Evolutionary conservation across 2,113 vertebrate species (phyloP), one percentile per base, ranked within the genome.

Genomic region (Junco hyemalis): DNA sequence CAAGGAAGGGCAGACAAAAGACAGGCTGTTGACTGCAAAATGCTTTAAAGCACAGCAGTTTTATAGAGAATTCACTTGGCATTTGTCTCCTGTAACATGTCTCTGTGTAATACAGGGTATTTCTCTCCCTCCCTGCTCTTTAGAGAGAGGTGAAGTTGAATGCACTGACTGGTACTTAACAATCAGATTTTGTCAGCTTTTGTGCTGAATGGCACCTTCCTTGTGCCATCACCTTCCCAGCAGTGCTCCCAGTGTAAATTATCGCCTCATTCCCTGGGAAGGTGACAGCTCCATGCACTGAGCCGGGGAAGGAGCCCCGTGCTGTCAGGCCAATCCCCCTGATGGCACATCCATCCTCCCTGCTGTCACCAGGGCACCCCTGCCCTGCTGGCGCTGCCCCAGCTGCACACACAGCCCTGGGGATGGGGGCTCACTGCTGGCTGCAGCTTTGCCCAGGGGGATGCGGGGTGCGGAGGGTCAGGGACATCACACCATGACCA

Each of bases 161-260:
- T 65, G 86, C 45, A 91, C 93, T 93, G 81, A 17, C 70, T 96
- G 57, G 48, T 85, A 57, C 50, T 92, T 87, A 89, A 81, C 92
- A 88, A 84, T 63, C 87, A 85, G 89, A 81, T 95, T 97, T 93
- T 95, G 93, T 95, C 95, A 96, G 89, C 80, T 84, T 81, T 79
- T 76, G 81, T 92, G 72, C 91, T 95, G 61, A 92, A 73, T 26
- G 69, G 86, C 81, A 48, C 54, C 88, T 69, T 93, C 84, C 73
- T 54, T 66, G 72, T 87, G 21, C 74, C 38, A 21, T 5, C 23
- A 71, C 86, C 92, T 82, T 74, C 47, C 74, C 65, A 11, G 72
- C 33, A 5, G 83, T 20, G 12, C 21, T 88, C 88, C 21, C 33
- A 25, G 80, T 0, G 59, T 81, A 60, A 91, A 91, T 93, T 36